phyloP scores from a whole-genome alignment of 2,797 vertebrate species.

The Phalloptychus januarius region DNA sequence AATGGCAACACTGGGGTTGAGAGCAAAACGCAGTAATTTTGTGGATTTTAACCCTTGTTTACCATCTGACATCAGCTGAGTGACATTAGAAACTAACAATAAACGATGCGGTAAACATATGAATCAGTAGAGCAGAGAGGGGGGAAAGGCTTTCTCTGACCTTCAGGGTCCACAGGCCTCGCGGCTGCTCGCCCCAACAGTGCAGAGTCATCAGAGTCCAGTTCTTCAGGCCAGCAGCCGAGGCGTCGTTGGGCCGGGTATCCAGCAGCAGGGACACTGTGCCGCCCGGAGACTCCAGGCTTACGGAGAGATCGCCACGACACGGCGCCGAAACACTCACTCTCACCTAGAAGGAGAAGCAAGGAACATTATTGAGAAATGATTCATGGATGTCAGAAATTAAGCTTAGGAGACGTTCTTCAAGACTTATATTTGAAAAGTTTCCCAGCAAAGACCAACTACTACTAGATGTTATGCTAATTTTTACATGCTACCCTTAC shows the following conservation, averaged over 20 bases:
- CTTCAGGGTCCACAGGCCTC: conserved; percentile 55
- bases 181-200: conserved; percentile 59
- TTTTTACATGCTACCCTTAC: neutral
- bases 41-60: neutral
- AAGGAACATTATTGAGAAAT: neutral
- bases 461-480: neutral
- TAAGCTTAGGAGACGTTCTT: neutral
- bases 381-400: neutral
- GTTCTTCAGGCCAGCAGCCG: conserved; percentile 56
- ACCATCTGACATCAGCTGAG: neutral
- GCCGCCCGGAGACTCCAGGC: conserved; percentile 69
- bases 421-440: neutral
- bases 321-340: conserved; percentile 70
- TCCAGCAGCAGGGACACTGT: conserved; percentile 66
- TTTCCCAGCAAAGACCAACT: neutral
- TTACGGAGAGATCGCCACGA: conserved; percentile 69
- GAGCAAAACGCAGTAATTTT: neutral
- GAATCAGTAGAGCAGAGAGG: neutral
- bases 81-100: neutral
- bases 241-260: conserved; percentile 60
- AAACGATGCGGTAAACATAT: neutral
- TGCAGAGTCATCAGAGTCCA: conserved; percentile 65
- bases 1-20: neutral
- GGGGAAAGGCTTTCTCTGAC: conserved; percentile 27
- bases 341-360: conserved; percentile 61